These are phyloP conservation scores for Heliconius sara DNA, from an alignment of 2,888 invertebrate species.

Conservation along the genomic window DNA sequence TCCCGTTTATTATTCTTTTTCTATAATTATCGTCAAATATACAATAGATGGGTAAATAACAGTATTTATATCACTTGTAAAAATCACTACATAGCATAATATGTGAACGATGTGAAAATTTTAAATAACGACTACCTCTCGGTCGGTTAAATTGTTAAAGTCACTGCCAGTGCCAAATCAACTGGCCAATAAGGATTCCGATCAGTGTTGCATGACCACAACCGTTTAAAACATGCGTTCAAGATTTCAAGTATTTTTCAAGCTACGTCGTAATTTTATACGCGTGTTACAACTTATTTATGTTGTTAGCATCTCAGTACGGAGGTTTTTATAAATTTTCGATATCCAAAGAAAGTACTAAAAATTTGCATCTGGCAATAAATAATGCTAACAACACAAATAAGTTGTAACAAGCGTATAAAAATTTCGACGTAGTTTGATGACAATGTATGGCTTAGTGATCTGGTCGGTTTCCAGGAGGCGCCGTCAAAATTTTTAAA, in stretches of 20 bases:
- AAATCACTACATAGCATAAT: slow-evolving; percentile 17
- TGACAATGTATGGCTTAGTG: too few species aligned
- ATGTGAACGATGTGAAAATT: slow-evolving; percentile 38
- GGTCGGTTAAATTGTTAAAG: slow-evolving; percentile 22
- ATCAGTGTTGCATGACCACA: neutral
- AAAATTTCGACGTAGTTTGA: too few species aligned
- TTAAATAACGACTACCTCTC: slow-evolving; percentile 52
- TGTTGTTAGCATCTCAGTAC: too few species aligned
- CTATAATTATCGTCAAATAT: neutral
- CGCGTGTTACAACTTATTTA: too few species aligned
- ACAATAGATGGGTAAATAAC: neutral
- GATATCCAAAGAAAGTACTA: too few species aligned
- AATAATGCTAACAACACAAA: too few species aligned
- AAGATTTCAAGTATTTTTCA: neutral
- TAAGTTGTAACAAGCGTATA: too few species aligned
- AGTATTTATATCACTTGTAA: slow-evolving; percentile 8
- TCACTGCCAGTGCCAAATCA: slow-evolving; percentile 23
- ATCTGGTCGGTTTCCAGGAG: too few species aligned
- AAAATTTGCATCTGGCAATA: too few species aligned
- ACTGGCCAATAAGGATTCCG: slow-evolving; percentile 8
- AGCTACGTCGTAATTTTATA: too few species aligned
- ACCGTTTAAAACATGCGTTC: slow-evolving; percentile 21
- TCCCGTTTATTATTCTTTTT: neutral
- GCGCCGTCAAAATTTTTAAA: too few species aligned
- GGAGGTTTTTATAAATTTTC: too few species aligned